These are phyloP conservation scores for Hemicordylus capensis DNA, from an alignment of 2,113 vertebrate genomes.

Conservation along the genomic window DNA sequence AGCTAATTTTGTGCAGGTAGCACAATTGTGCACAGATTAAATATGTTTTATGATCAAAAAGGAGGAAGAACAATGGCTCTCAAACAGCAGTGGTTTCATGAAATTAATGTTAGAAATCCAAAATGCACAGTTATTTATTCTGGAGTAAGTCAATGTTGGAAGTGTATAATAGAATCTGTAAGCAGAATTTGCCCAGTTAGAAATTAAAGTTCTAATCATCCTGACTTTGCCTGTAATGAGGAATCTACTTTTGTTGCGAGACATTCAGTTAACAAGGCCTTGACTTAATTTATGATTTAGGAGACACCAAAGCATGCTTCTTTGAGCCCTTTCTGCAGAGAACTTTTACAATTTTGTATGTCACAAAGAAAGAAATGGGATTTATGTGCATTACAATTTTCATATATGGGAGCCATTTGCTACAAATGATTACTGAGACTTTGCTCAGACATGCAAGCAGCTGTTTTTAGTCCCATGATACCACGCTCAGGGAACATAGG, in stretches of 20 bases:
- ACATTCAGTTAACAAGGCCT: neutral
- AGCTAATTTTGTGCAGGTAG: neutral
- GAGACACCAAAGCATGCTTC: neutral
- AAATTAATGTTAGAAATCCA: neutral
- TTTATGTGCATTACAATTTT: neutral
- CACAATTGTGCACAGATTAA: neutral
- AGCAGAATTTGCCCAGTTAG: neutral
- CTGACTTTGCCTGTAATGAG: neutral
- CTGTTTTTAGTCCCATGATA: neutral
- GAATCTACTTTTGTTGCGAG: neutral
- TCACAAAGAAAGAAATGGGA: neutral
- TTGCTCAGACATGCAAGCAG: neutral
- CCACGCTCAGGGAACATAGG: neutral
- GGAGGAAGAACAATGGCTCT: neutral
- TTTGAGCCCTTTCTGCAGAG: neutral
- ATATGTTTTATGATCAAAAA: neutral
- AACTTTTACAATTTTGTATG: neutral
- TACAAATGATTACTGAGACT: neutral
- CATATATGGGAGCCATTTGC: neutral
- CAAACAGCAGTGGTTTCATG: neutral
- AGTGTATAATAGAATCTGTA: neutral
- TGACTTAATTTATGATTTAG: neutral
- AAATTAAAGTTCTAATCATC: neutral
- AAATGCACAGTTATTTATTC: neutral
- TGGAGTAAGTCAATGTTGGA: neutral